Base-by-base conservation (phyloP, 2,113 vertebrate species). In the Bothrops jararaca region DNA sequence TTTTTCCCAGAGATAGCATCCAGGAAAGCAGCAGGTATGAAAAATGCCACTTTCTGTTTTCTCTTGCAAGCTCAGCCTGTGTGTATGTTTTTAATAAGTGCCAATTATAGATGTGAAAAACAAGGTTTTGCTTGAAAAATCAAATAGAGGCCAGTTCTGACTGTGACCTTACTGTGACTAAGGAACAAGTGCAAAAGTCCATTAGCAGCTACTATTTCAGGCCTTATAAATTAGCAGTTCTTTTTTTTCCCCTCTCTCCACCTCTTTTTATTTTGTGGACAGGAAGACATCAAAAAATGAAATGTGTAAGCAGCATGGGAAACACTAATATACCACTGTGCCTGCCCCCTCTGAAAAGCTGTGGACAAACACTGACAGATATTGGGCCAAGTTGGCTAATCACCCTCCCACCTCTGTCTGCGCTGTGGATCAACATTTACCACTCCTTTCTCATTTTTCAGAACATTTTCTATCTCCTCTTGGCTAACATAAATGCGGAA, bases 151-250 rank as follows among this genome's bases (percentile, higher is more conserved):
- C 96, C 95, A 91, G 94, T 96, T 92, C 96, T 96, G 96, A 95
- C 90, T 34, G 15, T 95, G 97, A 97, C 97, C 97, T 98, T 97
- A 96, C 94, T 85, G 92, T 57, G 56, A 94, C 95, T 94, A 94
- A 57, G 94, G 96, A 26, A 96, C 56, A 64, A 94, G 94, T 94
- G 95, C 95, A 94, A 94, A 97, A 97, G 94, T 95, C 96, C 97
- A 96, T 97, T 95, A 97, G 94, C 95, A 95, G 95, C 95, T 95
- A 94, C 97, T 97, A 92, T 96, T 97, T 96, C 96, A 86, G 94
- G 96, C 95, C 96, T 89, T 90, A 95, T 95, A 95, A 97, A 96
- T 96, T 95, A 97, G 48, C 95, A 92, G 93, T 94, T 94, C 90
- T 95, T 95, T 86, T 88, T 85, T n/a, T 1, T 80, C 2, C 12